These are phyloP conservation scores for Prionace glauca DNA, from an alignment of 2,797 vertebrate species.

Conservation along the genomic window DNA sequence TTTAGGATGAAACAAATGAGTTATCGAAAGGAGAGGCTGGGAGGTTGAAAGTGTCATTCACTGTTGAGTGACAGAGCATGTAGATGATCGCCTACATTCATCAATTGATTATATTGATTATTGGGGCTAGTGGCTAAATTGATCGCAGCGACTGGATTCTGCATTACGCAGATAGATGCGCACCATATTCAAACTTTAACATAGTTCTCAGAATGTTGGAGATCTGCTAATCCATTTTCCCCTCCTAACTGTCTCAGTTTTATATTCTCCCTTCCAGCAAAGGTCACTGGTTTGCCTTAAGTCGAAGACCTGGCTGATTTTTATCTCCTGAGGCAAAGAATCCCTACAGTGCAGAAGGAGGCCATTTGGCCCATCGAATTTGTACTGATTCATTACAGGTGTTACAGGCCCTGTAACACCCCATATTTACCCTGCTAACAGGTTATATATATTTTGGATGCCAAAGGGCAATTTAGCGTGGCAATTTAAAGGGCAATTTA, in stretches of 20 bases:
- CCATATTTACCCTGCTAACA: no score
- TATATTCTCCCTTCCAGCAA: neutral
- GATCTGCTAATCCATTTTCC: neutral
- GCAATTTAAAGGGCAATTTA: no score
- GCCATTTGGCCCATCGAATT: no score
- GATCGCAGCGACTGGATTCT: neutral
- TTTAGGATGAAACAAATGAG: neutral
- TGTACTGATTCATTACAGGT: no score
- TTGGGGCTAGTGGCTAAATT: neutral
- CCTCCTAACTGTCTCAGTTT: neutral
- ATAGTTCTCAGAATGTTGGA: neutral
- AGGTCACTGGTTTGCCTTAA: neutral
- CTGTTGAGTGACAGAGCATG: neutral
- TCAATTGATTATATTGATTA: slow-evolving; percentile 1
- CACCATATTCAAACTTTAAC: neutral
- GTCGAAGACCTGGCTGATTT: neutral
- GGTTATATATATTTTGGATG: no score
- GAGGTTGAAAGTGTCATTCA: neutral
- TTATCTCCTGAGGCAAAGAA: neutral
- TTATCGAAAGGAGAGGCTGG: neutral
- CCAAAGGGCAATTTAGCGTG: no score
- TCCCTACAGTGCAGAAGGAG: no score
- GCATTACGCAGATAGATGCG: neutral
- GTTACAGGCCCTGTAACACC: no score
- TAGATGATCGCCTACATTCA: neutral